Conservation (phyloP, 2,888 invertebrate genomes). For the Stictocephala bisonia region DNA sequence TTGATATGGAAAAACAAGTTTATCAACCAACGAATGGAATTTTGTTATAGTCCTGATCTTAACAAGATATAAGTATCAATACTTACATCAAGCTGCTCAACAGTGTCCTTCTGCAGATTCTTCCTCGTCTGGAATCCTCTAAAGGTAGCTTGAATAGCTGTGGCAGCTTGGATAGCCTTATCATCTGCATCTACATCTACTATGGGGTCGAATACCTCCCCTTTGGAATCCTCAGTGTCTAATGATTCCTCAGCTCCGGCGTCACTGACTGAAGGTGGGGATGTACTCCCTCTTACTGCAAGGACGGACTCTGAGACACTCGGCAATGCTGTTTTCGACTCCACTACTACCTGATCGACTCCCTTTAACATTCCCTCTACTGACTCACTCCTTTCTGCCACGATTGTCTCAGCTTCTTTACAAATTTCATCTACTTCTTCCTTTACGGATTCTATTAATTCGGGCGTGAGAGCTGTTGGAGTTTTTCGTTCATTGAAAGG, state of each 20-base stretch:
- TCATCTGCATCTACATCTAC: background rate
- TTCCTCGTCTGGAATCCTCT: constrained; percentile 66
- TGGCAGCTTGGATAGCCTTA: constrained; percentile 64
- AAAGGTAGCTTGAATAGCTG: constrained; percentile 70
- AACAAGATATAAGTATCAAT: no score
- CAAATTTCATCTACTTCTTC: constrained; percentile 57
- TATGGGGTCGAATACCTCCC: constrained; percentile 16
- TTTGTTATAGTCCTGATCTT: no score
- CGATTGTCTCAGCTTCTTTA: constrained; percentile 56
- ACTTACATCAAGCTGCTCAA: constrained; percentile 35
- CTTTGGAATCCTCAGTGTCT: constrained; percentile 9
- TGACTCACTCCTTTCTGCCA: constrained; percentile 51
- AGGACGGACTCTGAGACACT: constrained; percentile 22
- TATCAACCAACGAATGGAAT: no score
- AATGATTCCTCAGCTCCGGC: no score
- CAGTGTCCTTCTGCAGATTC: constrained; percentile 32
- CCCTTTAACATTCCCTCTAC: constrained; percentile 23
- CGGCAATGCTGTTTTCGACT: constrained; percentile 1
- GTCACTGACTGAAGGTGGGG: constrained; percentile 22
- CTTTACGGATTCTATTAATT: constrained; percentile 55
- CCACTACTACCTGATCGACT: constrained; percentile 21
- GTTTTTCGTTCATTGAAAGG: constrained; percentile 30
- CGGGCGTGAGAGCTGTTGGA: constrained; percentile 43
- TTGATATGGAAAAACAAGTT: no score
- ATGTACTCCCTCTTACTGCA: background rate